Percentiles rank a stretch among this genome's conserved stretches.
Evolutionary conservation across 2,888 invertebrate genomes (phyloP).

Genomic region (Crematogaster levior): DNA sequence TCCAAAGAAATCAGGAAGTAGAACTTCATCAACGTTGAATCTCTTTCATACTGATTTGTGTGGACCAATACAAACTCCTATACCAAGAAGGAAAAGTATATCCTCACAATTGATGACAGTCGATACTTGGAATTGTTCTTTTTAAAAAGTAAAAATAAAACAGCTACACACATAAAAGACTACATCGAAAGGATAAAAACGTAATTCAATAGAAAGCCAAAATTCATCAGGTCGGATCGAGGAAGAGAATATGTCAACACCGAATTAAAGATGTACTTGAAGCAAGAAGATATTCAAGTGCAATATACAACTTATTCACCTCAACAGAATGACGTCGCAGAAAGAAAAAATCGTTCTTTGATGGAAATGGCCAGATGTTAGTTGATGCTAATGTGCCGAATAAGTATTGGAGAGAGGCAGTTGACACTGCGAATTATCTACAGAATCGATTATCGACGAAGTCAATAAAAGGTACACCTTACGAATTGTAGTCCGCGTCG

Average conservation of each 20-base stretch:
- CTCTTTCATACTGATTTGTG: constrained; percentile 67
- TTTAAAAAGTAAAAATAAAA: not conserved
- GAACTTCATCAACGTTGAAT: constrained; percentile 56
- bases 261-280: constrained; percentile 57
- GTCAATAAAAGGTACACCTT: constrained; percentile 49
- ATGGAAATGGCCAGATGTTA: constrained; percentile 19
- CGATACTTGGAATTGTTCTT: constrained; percentile 56
- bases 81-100: constrained; percentile 64
- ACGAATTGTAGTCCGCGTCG: constrained; percentile 30
- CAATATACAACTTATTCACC: constrained; percentile 66
- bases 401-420: not conserved
- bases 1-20: constrained; percentile 56
- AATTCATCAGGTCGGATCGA: not conserved
- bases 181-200: not conserved
- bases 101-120: constrained; percentile 64
- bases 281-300: constrained; percentile 67
- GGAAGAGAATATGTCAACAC: not conserved
- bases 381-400: not conserved
- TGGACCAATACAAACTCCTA: constrained; percentile 68
- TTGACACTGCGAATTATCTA: not conserved
- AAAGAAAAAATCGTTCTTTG: constrained; percentile 2
- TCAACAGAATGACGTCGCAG: constrained; percentile 4
- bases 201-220: not conserved
- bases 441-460: constrained; percentile 16
- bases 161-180: not conserved